Percentiles rank a stretch among this genome's conserved stretches.
Conservation (phyloP, 2,888 invertebrate species). For the Brenthis daphne region DNA sequence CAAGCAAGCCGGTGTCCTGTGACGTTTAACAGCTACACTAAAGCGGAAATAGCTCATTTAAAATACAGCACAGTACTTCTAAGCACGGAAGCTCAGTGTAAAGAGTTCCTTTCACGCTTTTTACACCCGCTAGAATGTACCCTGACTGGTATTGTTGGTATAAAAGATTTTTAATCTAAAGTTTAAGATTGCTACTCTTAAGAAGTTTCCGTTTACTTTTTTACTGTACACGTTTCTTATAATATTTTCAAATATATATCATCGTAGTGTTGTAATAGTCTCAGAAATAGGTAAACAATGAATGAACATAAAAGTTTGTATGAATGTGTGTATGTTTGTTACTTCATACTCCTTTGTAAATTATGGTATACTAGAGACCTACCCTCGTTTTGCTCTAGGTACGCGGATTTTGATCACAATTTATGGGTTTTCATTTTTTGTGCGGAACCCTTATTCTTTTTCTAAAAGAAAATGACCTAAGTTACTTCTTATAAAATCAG, state of each 20-base stretch:
- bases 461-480: no score
- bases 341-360: neutral
- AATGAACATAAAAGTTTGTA: neutral
- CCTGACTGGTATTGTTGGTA: constrained; percentile 29
- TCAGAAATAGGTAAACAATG: no score
- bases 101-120: constrained; percentile 55
- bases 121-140: constrained; percentile 48
- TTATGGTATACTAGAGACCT: no score
- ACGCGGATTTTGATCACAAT: no score
- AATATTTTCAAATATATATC: no score
- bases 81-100: constrained; percentile 56
- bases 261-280: no score
- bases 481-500: no score
- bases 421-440: no score
- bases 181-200: constrained; percentile 20
- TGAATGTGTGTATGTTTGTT: neutral
- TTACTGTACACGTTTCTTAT: neutral
- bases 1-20: constrained; percentile 45
- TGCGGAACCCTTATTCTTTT: no score
- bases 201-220: constrained; percentile 29
- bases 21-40: constrained; percentile 58
- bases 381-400: no score
- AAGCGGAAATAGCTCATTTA: constrained; percentile 70
- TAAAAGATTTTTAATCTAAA: constrained; percentile 28
- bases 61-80: constrained; percentile 64